Conservation (phyloP, 2,113 vertebrate species). For the Arenaria interpres region DNA sequence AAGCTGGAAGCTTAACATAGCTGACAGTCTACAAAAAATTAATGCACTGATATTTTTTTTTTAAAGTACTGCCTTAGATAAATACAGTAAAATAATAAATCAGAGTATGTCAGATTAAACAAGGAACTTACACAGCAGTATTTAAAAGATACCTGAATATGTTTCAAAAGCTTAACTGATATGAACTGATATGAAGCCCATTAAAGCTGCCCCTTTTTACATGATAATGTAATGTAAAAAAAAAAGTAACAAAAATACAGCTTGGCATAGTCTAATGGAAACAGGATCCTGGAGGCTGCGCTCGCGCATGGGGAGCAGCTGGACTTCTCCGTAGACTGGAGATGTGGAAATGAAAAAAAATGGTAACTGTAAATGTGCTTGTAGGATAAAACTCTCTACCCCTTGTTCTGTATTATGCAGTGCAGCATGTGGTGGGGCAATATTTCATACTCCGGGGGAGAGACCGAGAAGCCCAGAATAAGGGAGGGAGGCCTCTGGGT, state of each 20-base stretch:
- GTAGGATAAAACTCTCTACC: background rate
- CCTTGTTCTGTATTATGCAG: background rate
- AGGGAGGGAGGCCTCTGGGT: background rate
- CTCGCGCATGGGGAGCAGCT: background rate
- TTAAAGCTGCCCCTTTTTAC: constrained; percentile 9
- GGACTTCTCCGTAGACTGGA: background rate
- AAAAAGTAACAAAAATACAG: background rate
- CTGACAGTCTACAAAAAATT: background rate
- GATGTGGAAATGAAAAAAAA: background rate
- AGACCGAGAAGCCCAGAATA: background rate
- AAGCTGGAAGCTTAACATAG: background rate
- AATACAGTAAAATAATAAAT: background rate
- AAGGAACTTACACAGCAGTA: constrained; percentile 42
- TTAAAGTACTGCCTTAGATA: background rate
- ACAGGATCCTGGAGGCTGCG: background rate
- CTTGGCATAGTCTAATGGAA: background rate
- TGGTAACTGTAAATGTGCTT: background rate
- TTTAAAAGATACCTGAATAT: constrained; percentile 51
- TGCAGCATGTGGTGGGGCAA: accelerated
- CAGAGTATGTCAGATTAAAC: constrained; percentile 13
- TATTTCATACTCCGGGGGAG: background rate
- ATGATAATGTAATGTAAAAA: background rate
- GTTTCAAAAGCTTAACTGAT: constrained; percentile 46
- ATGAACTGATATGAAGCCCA: background rate
- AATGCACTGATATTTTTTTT: background rate